Evolutionary conservation across 2,113 vertebrate species (phyloP).

Genomic region (Psophia crepitans): DNA sequence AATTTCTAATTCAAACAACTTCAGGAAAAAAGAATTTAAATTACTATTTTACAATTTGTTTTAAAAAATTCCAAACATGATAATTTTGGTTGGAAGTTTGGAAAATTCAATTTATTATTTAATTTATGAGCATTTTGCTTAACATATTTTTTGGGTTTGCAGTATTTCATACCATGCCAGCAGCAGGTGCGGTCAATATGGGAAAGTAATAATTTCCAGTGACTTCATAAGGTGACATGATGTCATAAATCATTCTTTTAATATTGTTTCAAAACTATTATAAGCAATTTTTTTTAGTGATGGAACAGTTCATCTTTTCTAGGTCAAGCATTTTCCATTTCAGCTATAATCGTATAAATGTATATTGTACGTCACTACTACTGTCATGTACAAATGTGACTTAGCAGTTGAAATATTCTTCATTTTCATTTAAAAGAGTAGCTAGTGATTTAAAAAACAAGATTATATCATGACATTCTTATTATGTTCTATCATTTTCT

Average conservation of each 20-base stretch:
- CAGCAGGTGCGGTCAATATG: constrained; percentile 13
- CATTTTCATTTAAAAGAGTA: not conserved
- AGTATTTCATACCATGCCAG: not conserved
- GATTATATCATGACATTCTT: not conserved
- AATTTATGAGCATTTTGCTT: not conserved
- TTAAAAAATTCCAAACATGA: not conserved
- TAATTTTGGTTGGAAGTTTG: not conserved
- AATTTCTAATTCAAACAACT: not conserved
- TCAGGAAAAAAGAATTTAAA: not conserved
- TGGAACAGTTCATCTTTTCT: not conserved
- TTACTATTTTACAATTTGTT: not conserved
- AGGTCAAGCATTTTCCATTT: not conserved
- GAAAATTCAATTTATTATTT: not conserved
- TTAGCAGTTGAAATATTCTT: not conserved
- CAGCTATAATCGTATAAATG: not conserved
- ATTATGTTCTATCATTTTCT: not conserved
- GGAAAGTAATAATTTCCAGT: not conserved
- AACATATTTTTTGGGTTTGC: not conserved
- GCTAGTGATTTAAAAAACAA: not conserved
- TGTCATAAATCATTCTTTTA: not conserved
- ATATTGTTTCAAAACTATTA: not conserved
- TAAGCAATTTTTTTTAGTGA: not conserved
- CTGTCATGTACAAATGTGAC: not conserved
- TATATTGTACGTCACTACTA: not conserved
- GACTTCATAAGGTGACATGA: not conserved